Evolutionary conservation across 2,888 invertebrate species (phyloP), one percentile per base, ranked within the genome.

Genomic region (Pristionchus mayeri): DNA sequence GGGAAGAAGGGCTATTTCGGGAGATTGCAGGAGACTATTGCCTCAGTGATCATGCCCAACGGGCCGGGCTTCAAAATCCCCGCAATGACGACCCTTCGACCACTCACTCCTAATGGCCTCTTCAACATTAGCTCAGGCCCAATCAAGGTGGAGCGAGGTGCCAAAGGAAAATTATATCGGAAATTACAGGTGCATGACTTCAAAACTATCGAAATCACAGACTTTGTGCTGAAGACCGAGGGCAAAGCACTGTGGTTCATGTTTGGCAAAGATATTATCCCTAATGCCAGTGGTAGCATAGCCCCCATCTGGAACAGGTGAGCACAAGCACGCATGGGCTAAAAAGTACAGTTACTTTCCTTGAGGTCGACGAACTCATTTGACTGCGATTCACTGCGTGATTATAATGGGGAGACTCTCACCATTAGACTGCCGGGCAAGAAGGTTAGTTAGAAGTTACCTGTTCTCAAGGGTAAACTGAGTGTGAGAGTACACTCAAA

Each of bases 161-260:
- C 34, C 21, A 21, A 37, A 67, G 7, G 18, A 6, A 67, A 18
- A 48, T 37, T 52, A 57, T n/a, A 40, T 13, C 16, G 2, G 18
- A 24, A 30, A 54, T 85, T 24, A 40, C 44, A 92, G 89, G 86
- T 92, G 16, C 82, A 90, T 34, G 91, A 93, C 87, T 89, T 89
- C 48, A 93, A 93, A 80, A 93, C 93, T 16, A 92, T 93, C 30
- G 85, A 88, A 86, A 88, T 93, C 57, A 85, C 86, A 16, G 89
- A 92, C 44, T 92, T 93, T 78, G 86, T 87, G 0, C 88, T 93
- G 67, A 85, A 88, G 78, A 88, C 91, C 6, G 88, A 91, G 30
- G 92, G 91, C n/a, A 87, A 90, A 24, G 89, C 92, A 0, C 87
- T 91, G 9, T 93, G 93, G 93, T 92, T 93, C 57, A 90, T 93